phyloP scores from a whole-genome alignment of 2,113 vertebrate species.

The Oceanodroma tethys region DNA sequence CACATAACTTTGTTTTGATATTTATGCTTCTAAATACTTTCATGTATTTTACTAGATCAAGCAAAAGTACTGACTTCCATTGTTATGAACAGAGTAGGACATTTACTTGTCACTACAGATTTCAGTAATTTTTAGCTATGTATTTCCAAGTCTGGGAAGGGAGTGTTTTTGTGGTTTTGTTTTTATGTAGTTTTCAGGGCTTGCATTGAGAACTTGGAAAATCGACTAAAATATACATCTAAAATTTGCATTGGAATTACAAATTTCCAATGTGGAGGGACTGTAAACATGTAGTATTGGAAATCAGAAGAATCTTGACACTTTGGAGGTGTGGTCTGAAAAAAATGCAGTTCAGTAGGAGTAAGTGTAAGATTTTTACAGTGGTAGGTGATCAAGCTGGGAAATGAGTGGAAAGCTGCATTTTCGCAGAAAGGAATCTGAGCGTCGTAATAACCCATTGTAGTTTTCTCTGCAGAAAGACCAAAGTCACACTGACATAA shows the following conservation, averaged over 20 bases:
- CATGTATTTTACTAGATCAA: not conserved
- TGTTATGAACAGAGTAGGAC: not conserved
- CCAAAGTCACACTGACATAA: not conserved
- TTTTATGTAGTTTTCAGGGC: not conserved
- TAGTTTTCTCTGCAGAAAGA: not conserved
- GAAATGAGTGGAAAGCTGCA: not conserved
- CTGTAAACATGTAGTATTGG: not conserved
- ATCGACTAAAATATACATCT: not conserved
- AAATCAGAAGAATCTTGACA: not conserved
- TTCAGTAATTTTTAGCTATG: not conserved
- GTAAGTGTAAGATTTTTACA: not conserved
- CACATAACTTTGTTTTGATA: not conserved
- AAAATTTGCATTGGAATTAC: not conserved
- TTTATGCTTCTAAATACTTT: not conserved
- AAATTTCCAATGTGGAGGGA: not conserved
- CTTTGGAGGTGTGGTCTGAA: not conserved
- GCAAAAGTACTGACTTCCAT: accelerated
- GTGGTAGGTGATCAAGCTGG: not conserved
- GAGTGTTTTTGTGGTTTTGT: not conserved
- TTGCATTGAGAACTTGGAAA: not conserved
- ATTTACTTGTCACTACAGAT: not conserved
- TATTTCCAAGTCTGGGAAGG: not conserved
- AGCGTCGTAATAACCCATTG: not conserved
- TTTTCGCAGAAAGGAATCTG: not conserved
- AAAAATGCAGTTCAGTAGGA: not conserved